A percentile compares a stretch with the other conserved stretches of the same genome.
phyloP scores from a whole-genome alignment of 2,797 vertebrate species.

The Liasis olivaceus region DNA sequence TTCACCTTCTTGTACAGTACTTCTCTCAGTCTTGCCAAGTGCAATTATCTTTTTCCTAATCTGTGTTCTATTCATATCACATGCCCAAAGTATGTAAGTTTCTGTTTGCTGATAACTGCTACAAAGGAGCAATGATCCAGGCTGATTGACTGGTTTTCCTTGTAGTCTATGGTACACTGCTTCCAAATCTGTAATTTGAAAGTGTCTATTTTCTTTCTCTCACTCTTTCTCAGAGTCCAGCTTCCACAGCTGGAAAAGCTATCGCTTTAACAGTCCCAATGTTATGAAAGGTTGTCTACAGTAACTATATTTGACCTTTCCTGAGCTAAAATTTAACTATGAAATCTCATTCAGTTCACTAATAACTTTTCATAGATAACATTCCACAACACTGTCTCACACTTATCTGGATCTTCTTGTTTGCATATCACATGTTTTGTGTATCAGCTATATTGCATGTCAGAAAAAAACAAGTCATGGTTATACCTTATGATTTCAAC shows the following conservation, averaged over 20 bases:
- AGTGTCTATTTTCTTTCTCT: not conserved
- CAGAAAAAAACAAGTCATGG: not conserved
- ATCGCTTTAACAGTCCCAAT: not conserved
- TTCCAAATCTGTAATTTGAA: not conserved
- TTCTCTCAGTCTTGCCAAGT: not conserved
- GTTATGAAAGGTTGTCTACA: not conserved
- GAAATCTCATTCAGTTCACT: not conserved
- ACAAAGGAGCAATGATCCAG: not conserved
- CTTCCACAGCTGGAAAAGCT: not conserved
- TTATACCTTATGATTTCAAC: not conserved
- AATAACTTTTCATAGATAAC: slow-evolving; percentile 6
- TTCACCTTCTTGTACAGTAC: not conserved
- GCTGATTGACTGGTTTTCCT: not conserved
- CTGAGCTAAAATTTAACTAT: slow-evolving; percentile 28
- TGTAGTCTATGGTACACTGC: not conserved
- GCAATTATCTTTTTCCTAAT: not conserved
- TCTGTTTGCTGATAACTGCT: not conserved
- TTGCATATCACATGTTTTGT: not conserved
- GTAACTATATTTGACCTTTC: not conserved
- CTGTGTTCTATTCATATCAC: not conserved
- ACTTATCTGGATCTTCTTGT: not conserved
- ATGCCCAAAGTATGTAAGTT: not conserved
- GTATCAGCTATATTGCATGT: not conserved
- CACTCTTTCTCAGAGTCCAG: not conserved
- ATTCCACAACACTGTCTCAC: slow-evolving; percentile 5